phyloP scores from a whole-genome alignment of 2,888 invertebrate genomes.

The Hirtodrosophila trivittata region DNA sequence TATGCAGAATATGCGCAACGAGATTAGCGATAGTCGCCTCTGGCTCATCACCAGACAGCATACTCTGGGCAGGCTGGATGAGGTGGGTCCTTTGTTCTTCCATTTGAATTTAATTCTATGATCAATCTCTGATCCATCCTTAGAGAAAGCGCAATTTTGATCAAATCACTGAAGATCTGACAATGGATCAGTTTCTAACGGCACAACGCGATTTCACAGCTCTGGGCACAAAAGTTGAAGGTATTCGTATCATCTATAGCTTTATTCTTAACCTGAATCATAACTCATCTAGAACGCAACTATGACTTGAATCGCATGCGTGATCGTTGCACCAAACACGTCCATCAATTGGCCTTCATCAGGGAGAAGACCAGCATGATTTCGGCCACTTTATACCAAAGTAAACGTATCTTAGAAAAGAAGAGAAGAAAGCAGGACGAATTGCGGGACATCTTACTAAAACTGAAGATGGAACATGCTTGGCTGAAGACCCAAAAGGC shows the following conservation, averaged over 20 bases:
- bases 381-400: neutral
- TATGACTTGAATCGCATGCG: constrained; percentile 30
- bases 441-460: constrained; percentile 21
- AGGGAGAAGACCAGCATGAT: constrained; percentile 43
- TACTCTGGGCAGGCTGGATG: constrained; percentile 35
- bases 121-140: neutral
- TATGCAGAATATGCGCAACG: constrained; percentile 43
- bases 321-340: constrained; percentile 39
- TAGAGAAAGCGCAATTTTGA: constrained; percentile 43
- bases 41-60: constrained; percentile 41
- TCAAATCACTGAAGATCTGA: constrained; percentile 37
- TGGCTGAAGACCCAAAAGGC: constrained; percentile 9
- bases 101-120: neutral
- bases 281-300: constrained; percentile 23
- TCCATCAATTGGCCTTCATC: constrained; percentile 46
- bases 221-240: constrained; percentile 35
- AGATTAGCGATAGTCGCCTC: constrained; percentile 44
- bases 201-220: constrained; percentile 32
- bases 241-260: constrained; percentile 8
- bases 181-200: constrained; percentile 41
- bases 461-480: constrained; percentile 23
- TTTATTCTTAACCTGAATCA: neutral
- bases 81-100: constrained; percentile 31
- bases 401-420: fast-evolving
- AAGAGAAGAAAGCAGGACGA: fast-evolving